A percentile compares a stretch with the other conserved stretches of the same genome.
These are phyloP conservation scores for Nomada flava DNA, from an alignment of 2,888 invertebrate species.

Conservation along the genomic window DNA sequence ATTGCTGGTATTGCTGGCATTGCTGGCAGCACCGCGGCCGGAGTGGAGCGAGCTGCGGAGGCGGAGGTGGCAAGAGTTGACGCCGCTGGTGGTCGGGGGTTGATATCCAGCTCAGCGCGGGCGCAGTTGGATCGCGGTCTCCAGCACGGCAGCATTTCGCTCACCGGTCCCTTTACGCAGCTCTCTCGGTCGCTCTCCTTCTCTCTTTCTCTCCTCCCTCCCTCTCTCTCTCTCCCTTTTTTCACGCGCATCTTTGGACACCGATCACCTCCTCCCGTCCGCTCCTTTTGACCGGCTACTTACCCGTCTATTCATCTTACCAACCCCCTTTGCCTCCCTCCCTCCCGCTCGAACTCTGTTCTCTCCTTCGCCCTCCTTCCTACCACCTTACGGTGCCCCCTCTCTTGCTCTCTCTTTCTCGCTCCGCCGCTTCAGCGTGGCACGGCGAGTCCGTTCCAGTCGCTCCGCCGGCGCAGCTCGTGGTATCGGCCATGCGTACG, in stretches of 20 bases:
- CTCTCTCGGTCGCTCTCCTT: conserved; percentile 52
- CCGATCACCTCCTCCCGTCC: conserved; percentile 10
- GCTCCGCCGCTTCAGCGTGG: conserved; percentile 24
- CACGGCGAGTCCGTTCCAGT: conserved; percentile 25
- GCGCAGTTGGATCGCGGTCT: conserved; percentile 81
- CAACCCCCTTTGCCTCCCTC: conserved; percentile 34
- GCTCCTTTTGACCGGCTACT: conserved; percentile 28
- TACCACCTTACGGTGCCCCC: conserved; percentile 13
- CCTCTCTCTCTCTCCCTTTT: conserved; percentile 43
- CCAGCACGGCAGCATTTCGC: conserved; percentile 77
- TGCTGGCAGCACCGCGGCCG: background rate
- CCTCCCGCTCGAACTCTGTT: conserved; percentile 34
- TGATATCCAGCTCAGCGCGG: conserved; percentile 81
- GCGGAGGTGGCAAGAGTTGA: conserved; percentile 76
- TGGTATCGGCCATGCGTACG: conserved; percentile 41
- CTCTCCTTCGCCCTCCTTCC: conserved; percentile 33
- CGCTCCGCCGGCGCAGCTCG: conserved; percentile 21
- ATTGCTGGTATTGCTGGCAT: conserved; percentile 14
- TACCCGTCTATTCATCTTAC: conserved; percentile 37
- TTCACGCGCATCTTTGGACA: conserved; percentile 27
- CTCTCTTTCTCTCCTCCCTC: conserved; percentile 38
- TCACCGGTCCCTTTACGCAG: conserved; percentile 65
- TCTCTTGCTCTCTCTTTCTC: conserved; percentile 21
- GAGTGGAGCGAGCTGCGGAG: conserved; percentile 50
- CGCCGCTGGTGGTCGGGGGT: conserved; percentile 74